phyloP scores from a whole-genome alignment of 2,113 vertebrate genomes.

The Silurus asotus region DNA sequence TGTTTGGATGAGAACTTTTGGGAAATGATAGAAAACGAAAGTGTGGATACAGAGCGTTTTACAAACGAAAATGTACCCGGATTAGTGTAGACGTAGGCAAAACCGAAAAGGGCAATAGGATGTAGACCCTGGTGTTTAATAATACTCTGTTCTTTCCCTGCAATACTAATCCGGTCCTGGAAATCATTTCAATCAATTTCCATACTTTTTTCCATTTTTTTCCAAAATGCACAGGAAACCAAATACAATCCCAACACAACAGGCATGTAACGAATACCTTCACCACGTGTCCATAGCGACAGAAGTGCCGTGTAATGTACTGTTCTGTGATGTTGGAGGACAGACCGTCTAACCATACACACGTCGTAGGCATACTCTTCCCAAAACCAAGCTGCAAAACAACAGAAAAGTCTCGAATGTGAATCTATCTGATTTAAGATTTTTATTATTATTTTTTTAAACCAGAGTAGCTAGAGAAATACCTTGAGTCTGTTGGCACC shows the following conservation, averaged over 20 bases:
- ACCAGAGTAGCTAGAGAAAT: not conserved
- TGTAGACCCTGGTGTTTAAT: no score
- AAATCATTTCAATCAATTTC: no score
- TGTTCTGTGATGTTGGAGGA: conserved; percentile 94
- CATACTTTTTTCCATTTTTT: no score
- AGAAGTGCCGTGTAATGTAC: conserved; percentile 95
- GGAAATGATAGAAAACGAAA: no score
- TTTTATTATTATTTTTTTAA: not conserved
- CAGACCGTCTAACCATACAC: conserved; percentile 97
- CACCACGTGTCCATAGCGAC: conserved; percentile 91
- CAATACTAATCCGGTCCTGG: no score
- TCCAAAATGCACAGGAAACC: not conserved
- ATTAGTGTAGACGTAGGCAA: no score
- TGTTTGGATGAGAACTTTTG: no score
- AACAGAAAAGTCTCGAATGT: not conserved
- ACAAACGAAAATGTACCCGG: no score
- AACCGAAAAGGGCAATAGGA: no score
- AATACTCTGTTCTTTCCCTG: no score
- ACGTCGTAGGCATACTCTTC: conserved; percentile 99
- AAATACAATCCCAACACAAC: not conserved
- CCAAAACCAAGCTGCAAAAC: conserved; percentile 91
- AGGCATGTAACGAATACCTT: conserved; percentile 75
- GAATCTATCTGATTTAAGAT: not conserved
- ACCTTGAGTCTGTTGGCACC: conserved; percentile 98
- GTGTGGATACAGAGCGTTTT: no score